Conservation (phyloP, 2,888 invertebrate species). For the Aspidiotus rigidus region DNA sequence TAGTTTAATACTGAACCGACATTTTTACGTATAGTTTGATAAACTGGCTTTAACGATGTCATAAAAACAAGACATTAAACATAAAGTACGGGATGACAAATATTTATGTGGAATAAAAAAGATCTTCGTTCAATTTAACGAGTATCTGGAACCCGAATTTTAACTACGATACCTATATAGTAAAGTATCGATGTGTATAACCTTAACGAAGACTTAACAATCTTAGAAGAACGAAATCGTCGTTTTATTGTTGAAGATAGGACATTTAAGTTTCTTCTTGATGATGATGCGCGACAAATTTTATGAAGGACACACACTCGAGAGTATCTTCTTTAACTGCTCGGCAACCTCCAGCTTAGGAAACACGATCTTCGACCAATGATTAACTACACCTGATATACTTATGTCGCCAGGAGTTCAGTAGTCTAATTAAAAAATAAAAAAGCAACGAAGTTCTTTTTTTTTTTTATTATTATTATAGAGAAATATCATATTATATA, state of each 20-base stretch:
- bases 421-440: no score
- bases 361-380: no score
- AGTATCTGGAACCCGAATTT: constrained; percentile 1
- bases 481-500: no score
- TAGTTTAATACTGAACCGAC: constrained; percentile 30
- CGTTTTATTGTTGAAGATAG: constrained; percentile 3
- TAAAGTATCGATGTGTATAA: not conserved
- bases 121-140: constrained; percentile 24
- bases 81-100: constrained; percentile 27
- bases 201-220: not conserved
- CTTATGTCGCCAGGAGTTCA: no score
- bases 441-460: no score
- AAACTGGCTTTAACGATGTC: constrained; percentile 32
- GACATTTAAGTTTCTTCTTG: not conserved
- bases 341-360: no score
- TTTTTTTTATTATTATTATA: no score
- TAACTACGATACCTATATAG: not conserved
- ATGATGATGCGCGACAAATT: constrained; percentile 4
- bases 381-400: no score
- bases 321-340: no score
- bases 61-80: constrained; percentile 29
- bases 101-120: constrained; percentile 31
- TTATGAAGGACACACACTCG: not conserved
- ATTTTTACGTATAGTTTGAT: constrained; percentile 28
- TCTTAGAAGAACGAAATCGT: not conserved